phyloP scores from a whole-genome alignment of 2,113 vertebrate species.

The Gyps fulvus region DNA sequence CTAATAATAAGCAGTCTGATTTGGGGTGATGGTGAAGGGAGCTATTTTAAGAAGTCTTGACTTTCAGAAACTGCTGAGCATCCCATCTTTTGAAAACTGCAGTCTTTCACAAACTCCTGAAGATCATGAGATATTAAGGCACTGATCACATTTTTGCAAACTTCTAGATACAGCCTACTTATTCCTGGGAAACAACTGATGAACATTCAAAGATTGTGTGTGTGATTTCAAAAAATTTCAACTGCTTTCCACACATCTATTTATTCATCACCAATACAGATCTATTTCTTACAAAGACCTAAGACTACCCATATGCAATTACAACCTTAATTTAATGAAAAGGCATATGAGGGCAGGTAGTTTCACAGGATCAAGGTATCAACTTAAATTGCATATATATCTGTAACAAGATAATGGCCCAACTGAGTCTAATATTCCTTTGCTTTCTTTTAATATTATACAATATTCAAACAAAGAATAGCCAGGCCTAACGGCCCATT shows the following conservation, averaged over 20 bases:
- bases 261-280: not conserved
- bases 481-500: conserved; percentile 68
- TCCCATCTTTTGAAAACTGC: not conserved
- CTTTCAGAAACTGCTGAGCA: not conserved
- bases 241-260: not conserved
- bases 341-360: not conserved
- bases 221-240: not conserved
- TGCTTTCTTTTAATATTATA: conserved; percentile 52
- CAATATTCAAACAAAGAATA: conserved; percentile 63
- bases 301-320: not conserved
- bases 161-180: not conserved
- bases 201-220: not conserved
- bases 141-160: not conserved
- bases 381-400: not conserved
- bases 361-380: not conserved
- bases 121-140: not conserved
- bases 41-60: not conserved
- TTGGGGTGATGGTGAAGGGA: not conserved
- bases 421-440: not conserved
- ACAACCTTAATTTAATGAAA: not conserved
- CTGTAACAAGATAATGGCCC: not conserved
- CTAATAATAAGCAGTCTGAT: not conserved
- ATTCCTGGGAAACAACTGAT: not conserved
- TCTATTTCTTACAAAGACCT: not conserved
- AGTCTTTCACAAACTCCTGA: not conserved